phyloP scores from a whole-genome alignment of 2,797 vertebrate genomes.

The Anguilla pacifica region DNA sequence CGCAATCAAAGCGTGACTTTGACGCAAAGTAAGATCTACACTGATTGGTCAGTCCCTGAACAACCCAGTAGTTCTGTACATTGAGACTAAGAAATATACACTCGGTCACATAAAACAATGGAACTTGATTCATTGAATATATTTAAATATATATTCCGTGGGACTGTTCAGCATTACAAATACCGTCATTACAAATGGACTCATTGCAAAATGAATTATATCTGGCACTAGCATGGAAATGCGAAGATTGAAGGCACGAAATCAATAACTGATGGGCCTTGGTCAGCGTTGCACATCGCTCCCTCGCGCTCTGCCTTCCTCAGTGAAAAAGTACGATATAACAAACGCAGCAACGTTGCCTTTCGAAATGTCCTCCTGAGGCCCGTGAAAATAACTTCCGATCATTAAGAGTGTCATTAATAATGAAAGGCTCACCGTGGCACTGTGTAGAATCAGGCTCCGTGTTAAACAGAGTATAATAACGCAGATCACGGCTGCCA shows the following conservation, averaged over 20 bases:
- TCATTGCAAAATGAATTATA: background rate
- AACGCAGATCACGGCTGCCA: slow-evolving; percentile 30
- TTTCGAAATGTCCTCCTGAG: background rate
- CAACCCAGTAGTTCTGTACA: background rate
- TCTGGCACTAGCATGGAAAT: slow-evolving; percentile 1
- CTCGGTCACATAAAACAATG: background rate
- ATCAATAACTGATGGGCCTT: background rate
- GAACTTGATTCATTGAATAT: background rate
- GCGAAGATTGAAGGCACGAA: background rate
- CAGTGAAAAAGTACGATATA: slow-evolving; percentile 49
- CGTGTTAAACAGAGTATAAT: slow-evolving; percentile 18
- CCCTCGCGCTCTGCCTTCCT: background rate
- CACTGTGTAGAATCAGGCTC: background rate
- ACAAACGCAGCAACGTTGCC: slow-evolving; percentile 1
- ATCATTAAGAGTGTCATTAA: background rate
- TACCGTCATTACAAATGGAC: background rate
- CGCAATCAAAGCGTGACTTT: slow-evolving; percentile 50
- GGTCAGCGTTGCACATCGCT: background rate
- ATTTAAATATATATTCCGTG: background rate
- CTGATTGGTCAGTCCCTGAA: background rate
- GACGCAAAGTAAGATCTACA: slow-evolving; percentile 38
- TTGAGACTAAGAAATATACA: background rate
- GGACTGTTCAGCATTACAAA: background rate
- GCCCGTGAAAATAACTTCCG: background rate
- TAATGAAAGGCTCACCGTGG: background rate